Percentiles rank a stretch among this genome's conserved stretches.
Conservation (phyloP, 2,113 vertebrate species). For the Cyprinodon brontotheroides region DNA sequence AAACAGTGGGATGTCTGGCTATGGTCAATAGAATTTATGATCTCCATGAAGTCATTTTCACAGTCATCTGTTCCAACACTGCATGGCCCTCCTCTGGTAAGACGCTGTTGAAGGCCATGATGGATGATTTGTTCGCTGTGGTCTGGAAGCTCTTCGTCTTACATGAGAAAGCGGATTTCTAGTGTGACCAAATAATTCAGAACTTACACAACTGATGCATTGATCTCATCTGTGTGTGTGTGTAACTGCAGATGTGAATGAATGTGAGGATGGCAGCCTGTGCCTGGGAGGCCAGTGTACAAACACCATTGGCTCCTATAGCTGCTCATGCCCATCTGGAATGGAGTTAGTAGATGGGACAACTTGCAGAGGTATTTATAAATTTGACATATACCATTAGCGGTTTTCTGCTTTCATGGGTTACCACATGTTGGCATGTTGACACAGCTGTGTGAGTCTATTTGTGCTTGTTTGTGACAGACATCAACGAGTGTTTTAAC, state of each 20-base stretch:
- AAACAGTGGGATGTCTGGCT: constrained; percentile 22
- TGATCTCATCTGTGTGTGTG: constrained; percentile 40
- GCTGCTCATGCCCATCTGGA: constrained; percentile 70
- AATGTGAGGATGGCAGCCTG: constrained; percentile 69
- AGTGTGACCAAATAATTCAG: constrained; percentile 32
- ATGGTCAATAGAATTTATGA: neutral
- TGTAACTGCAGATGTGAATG: constrained; percentile 72
- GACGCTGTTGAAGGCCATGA: neutral
- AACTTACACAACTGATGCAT: constrained; percentile 41
- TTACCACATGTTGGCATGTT: constrained; percentile 42
- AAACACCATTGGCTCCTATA: constrained; percentile 74
- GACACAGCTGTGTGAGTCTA: constrained; percentile 29
- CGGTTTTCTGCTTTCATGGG: constrained; percentile 8
- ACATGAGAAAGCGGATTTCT: constrained; percentile 15
- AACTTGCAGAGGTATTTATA: constrained; percentile 69
- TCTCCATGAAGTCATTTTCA: constrained; percentile 2
- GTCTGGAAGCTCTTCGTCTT: constrained; percentile 47
- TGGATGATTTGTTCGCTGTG: constrained; percentile 42
- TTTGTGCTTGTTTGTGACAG: constrained; percentile 57
- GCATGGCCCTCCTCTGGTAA: constrained; percentile 2
- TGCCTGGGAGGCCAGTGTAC: constrained; percentile 73
- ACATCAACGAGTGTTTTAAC: constrained; percentile 73
- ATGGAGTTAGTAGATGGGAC: constrained; percentile 65
- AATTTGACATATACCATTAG: constrained; percentile 25
- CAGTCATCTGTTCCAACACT: constrained; percentile 32